These are phyloP conservation scores for Dysidea cf. avara DNA, from an alignment of 37 sponge, comb jelly and placozoan genomes.

Conservation along the genomic window DNA sequence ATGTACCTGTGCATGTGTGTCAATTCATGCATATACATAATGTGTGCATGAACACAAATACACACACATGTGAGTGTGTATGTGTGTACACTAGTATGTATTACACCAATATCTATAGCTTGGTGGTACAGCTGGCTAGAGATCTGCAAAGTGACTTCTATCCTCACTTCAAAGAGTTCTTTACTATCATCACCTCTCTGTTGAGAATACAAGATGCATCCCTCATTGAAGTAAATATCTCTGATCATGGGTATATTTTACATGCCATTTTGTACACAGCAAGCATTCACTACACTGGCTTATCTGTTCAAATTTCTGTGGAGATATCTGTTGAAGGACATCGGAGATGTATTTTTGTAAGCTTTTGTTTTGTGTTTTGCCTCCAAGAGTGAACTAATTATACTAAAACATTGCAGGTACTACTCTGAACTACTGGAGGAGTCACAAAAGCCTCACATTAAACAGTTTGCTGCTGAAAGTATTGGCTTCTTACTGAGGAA, in stretches of 20 bases:
- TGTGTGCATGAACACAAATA: neutral
- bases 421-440: slow-evolving; percentile 64
- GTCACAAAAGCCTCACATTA: slow-evolving; percentile 68
- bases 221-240: slow-evolving; percentile 67
- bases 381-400: neutral
- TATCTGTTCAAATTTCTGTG: slow-evolving; percentile 89
- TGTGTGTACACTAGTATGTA: neutral
- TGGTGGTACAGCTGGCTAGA: slow-evolving; percentile 81
- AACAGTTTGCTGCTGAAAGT: slow-evolving; percentile 90
- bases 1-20: neutral
- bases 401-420: slow-evolving; percentile 23
- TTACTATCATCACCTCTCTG: slow-evolving; percentile 55
- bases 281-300: slow-evolving; percentile 78
- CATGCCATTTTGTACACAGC: slow-evolving; percentile 37
- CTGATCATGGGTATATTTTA: neutral
- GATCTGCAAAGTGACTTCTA: slow-evolving; percentile 90
- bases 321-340: slow-evolving; percentile 75
- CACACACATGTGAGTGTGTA: neutral
- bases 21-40: neutral
- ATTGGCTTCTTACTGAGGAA: slow-evolving; percentile 82
- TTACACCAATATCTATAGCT: too few species aligned
- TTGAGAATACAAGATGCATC: slow-evolving; percentile 45
- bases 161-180: slow-evolving; percentile 73
- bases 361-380: neutral
- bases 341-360: slow-evolving; percentile 63